Evolutionary conservation across 2,797 vertebrate species (phyloP).

Genomic region (Trichosurus vulpecula): DNA sequence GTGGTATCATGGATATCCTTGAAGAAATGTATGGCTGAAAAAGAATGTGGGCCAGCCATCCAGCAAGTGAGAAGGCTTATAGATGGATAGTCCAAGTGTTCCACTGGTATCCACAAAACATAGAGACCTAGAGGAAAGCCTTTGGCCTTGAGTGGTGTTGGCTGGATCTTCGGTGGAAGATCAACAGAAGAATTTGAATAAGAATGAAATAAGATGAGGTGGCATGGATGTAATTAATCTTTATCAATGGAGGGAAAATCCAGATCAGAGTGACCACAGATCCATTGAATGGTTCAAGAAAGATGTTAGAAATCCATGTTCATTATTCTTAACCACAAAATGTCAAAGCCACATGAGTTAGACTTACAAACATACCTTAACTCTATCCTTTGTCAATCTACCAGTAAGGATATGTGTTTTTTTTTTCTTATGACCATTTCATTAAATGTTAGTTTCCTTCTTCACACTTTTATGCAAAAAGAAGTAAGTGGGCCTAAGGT

Average conservation of each 20-base stretch:
- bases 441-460: constrained; percentile 34
- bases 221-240: neutral
- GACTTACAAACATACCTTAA: constrained; percentile 3
- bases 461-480: constrained; percentile 3
- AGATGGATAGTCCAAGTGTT: neutral
- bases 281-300: constrained; percentile 10
- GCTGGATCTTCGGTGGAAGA: neutral
- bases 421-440: neutral
- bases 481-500: neutral
- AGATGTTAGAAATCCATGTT: constrained; percentile 27
- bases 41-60: neutral
- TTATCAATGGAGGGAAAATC: neutral
- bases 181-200: neutral
- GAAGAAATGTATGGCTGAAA: neutral
- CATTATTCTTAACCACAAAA: neutral
- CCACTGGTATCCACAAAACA: neutral
- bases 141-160: neutral
- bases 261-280: neutral
- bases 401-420: neutral
- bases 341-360: constrained; percentile 16
- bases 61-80: neutral
- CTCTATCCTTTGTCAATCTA: neutral
- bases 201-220: neutral
- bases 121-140: neutral
- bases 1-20: neutral